Evolutionary conservation across 2,797 vertebrate genomes (phyloP).

Genomic region (Eleutherodactylus coqui): DNA sequence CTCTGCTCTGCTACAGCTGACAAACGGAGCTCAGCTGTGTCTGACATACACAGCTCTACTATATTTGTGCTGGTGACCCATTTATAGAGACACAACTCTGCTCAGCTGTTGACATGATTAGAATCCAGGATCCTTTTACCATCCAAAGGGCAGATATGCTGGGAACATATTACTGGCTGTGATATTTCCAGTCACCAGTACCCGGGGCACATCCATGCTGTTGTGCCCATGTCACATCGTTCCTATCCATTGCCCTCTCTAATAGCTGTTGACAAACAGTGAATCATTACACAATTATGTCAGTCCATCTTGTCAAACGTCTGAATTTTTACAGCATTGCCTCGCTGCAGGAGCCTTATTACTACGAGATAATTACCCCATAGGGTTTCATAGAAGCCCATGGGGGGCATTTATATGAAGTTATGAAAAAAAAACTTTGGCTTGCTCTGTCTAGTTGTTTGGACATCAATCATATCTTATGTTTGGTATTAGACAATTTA

Average conservation of each 20-base stretch:
- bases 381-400: constrained; percentile 13
- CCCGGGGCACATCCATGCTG: no score
- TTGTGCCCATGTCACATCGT: not conserved
- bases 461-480: not conserved
- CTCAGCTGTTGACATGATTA: not conserved
- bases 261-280: constrained; percentile 42
- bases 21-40: not conserved
- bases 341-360: constrained; percentile 42
- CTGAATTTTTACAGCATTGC: not conserved
- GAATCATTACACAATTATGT: constrained; percentile 33
- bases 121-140: not conserved
- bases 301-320: constrained; percentile 14
- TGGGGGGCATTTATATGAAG: constrained; percentile 27
- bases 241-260: constrained; percentile 15
- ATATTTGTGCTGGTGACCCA: not conserved
- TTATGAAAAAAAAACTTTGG: not conserved
- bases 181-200: not conserved
- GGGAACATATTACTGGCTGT: not conserved
- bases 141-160: not conserved
- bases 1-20: not conserved
- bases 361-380: constrained; percentile 53
- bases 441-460: not conserved
- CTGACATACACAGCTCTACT: not conserved
- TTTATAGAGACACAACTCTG: not conserved
- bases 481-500: not conserved